Base-by-base conservation (phyloP, 2,888 invertebrate species). In the Drosophila helvetica region DNA sequence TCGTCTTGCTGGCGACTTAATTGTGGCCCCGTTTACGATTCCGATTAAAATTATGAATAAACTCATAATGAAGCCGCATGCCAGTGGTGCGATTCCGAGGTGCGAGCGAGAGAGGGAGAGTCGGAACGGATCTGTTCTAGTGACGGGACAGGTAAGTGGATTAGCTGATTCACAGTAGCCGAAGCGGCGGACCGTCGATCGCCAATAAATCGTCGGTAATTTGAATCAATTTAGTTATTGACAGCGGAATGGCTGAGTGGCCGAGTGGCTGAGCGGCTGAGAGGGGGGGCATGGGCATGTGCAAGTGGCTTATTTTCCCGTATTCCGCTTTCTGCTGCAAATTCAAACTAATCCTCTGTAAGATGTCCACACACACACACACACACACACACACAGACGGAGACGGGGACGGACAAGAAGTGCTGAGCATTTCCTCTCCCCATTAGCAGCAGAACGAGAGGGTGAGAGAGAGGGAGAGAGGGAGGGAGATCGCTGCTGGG, bases 281-380 rank as follows among this genome's bases (percentile, higher is more conserved):
- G 38, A 19, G 7, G 53, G 18, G 12, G 17, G 17, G 0, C 5
- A 22, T 8, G 12, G 17, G 4, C 33, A 33, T 18, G 38, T 18
- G 50, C 58, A 42, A 38, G 48, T 59, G 42, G 56, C 63, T 75
- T 67, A 62, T 75, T 69, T 75, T 67, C 45, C 54, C 50, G 51
- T 57, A 59, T 70, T 83, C 72, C 63, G 74, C 71, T 76, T 80
- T 82, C 66, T 66, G 38, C 71, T 64, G 83, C 80, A 76, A 88
- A 88, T 78, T 84, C 86, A 30, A 72, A 73, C 75, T 84, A 88
- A 88, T 88, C 88, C 88, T 74, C 88, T 80, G 72, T 86, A 80
- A 88, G 80, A 72, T 88, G 76, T 88, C 83, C 72, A 79, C 80
- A 80, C 79, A 74, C 68, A 8, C 46, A 64, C 59, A 27, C 19